Base-by-base conservation (phyloP, 2,888 invertebrate species). In the Papilio demoleus region DNA sequence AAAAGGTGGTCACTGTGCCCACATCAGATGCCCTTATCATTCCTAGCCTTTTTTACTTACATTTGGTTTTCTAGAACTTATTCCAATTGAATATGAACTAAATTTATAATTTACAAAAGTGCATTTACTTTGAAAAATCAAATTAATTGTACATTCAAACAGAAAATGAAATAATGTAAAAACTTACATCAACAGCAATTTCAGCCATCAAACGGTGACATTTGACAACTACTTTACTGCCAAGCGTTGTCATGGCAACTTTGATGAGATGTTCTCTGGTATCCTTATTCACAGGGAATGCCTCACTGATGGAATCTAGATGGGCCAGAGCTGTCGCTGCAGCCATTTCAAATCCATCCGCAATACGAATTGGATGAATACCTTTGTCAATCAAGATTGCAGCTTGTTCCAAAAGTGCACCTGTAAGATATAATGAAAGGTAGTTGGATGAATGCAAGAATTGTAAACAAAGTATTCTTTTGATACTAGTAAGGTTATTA, bases 271-370 rank as follows among this genome's bases (percentile, higher is more conserved):
- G 96, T 81, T 99, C 98, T 72, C 96, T 93, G 71, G 98, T 96
- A 3, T 96, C 94, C 12, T 94, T 94, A 80, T 97, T 96, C 22
- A 99, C 96, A 0, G 97, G 97, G 88, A 98, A 99, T 0, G 95
- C 94, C 76, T 99, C 97, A 31, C 98, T 96, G 81, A 99, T 97
- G 61, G 94, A 93, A 73, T 99, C 98, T 72, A 99, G 91, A 82
- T 98, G 97, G 45, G 95, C 94, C 0, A 97, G 94, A 0, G 99
- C 98, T 68, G 95, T 94, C 74, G 97, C 96, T 0, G 99, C 98
- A 0, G 99, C 99, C 88, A 99, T 92, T 88, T 99, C 99, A 83
- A 97, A 99, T 59, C 99, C 99, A 90, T 99, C 99, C 6, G 99
- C 99, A 77, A 99, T 98, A 77, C 99, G 96, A 79, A 99, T 99